These are phyloP conservation scores for Scomber scombrus DNA, from an alignment of 2,113 vertebrate genomes.

Conservation along the genomic window DNA sequence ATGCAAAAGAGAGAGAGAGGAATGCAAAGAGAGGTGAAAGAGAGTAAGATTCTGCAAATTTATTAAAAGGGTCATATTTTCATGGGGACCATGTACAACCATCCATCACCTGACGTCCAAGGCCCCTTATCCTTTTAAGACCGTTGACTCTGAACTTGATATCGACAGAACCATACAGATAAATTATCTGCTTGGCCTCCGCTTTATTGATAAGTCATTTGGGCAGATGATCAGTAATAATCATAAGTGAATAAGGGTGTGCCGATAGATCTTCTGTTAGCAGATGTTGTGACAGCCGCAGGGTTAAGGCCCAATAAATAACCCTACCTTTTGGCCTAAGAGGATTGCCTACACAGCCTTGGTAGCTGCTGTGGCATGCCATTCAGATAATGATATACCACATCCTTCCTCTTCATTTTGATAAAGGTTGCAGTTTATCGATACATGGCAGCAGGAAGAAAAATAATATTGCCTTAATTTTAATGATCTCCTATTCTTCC, in stretches of 20 bases:
- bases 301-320: slow-evolving; percentile 63
- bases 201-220: slow-evolving; percentile 89
- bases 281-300: slow-evolving; percentile 59
- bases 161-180: slow-evolving; percentile 88
- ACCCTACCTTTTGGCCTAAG: slow-evolving; percentile 77
- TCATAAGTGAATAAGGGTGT: slow-evolving; percentile 87
- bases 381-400: slow-evolving; percentile 80
- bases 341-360: slow-evolving; percentile 80
- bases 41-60: slow-evolving; percentile 70
- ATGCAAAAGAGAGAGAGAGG: slow-evolving; percentile 37
- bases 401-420: slow-evolving; percentile 73
- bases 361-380: slow-evolving; percentile 50
- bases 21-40: slow-evolving; percentile 53
- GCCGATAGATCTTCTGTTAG: slow-evolving; percentile 74
- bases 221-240: slow-evolving; percentile 91
- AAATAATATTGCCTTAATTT: slow-evolving; percentile 76
- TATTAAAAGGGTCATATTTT: slow-evolving; percentile 84
- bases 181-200: slow-evolving; percentile 83
- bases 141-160: slow-evolving; percentile 85
- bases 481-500: slow-evolving; percentile 77
- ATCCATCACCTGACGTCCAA: slow-evolving; percentile 80
- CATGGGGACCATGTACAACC: slow-evolving; percentile 54
- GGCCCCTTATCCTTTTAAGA: slow-evolving; percentile 85
- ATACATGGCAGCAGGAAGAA: slow-evolving; percentile 67
- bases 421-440: slow-evolving; percentile 79